Evolutionary conservation across 2,113 vertebrate species (phyloP).

Genomic region (Sialia sialis): DNA sequence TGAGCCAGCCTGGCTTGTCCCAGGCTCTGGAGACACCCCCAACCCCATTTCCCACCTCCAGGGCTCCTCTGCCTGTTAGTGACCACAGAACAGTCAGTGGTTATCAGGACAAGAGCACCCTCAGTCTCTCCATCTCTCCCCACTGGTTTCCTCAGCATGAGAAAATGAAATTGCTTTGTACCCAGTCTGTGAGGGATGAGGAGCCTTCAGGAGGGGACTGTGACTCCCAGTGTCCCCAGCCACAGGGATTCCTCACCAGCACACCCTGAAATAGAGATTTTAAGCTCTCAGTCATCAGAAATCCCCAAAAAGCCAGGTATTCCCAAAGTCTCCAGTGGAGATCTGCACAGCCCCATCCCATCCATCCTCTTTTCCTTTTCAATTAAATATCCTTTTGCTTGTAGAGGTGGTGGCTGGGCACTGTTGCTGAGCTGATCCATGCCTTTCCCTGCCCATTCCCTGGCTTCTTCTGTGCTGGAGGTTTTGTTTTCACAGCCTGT

Average conservation of each 20-base stretch:
- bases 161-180: background rate
- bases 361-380: background rate
- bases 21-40: background rate
- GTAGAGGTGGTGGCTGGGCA: fast-evolving
- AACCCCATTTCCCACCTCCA: background rate
- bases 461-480: background rate
- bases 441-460: background rate
- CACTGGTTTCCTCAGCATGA: background rate
- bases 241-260: fast-evolving
- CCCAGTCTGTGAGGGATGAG: background rate
- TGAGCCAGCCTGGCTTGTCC: background rate
- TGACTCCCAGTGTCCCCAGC: background rate
- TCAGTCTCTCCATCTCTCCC: background rate
- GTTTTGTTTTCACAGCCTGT: background rate
- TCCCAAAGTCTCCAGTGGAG: background rate
- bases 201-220: background rate
- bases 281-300: background rate
- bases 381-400: no score
- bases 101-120: background rate
- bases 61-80: background rate
- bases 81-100: fast-evolving
- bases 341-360: no score
- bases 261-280: background rate
- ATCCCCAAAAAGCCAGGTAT: background rate
- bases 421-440: background rate